Base-by-base conservation (phyloP, 1,140 invertebrate species). In the Conus ventricosus region DNA sequence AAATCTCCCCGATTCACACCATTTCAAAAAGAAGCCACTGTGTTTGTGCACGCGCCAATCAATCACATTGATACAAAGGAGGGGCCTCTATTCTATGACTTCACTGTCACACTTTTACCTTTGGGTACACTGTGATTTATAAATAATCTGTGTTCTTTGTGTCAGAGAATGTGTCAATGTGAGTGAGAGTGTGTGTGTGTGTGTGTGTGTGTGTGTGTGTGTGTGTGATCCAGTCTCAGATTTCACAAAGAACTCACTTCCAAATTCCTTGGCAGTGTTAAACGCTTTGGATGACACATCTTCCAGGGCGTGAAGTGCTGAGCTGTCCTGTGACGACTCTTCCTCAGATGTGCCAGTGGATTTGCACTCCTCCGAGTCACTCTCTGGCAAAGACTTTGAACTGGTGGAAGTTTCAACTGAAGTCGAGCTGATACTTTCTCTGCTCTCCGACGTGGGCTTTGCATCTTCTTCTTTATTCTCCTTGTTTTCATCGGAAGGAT, bases 241-340 rank as follows among this genome's bases (percentile, higher is more conserved):
- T 39, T 39, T 39, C 39, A 39, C 1, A 15, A 11, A 60, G 7
- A 25, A 94, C 95, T 92, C 91, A 96, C 97, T 98, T 91, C 98
- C 98, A 94, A 99, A 94, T 91, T 95, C 95, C 97, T 99, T 94
- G 96, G 98, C 98, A 55, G 98, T 97, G 90, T 97, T 97, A 90
- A 98, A 96, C 84, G 98, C 98, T 96, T 98, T 98, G 91, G 97
- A 98, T 90, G 98, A 98, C 93, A 98, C 98, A 88, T 95, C 95
- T 90, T 95, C 95, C 4, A 96, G 90, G 55, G 94, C 94, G 60
- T 93, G 91, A 39, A 92, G 90, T 5, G 92, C 90, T 55, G 87
- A 87, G 27, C 71, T 71, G 63, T 89, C 87, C 15, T 88, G 87
- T 76, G 88, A 87, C 13, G 88, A 89, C 15, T 90, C 90, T 5